These are phyloP conservation scores for Nephrotoma guestfalica DNA, from an alignment of 2,888 invertebrate genomes.

Conservation along the genomic window DNA sequence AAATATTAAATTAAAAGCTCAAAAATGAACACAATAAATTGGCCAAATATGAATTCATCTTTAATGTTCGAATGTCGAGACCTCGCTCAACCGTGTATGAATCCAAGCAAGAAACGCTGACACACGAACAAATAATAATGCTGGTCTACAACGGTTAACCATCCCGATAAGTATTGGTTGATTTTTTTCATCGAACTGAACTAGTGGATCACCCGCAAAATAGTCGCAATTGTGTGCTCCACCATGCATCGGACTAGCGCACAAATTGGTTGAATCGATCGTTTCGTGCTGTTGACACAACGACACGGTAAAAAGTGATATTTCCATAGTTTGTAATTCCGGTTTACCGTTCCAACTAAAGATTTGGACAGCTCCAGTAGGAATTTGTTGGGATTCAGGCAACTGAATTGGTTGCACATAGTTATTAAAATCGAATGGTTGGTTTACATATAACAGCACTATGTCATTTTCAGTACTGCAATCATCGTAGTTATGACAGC, in stretches of 20 bases:
- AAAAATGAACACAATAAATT: too few species aligned
- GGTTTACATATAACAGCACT: constrained; percentile 31
- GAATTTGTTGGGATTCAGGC: constrained; percentile 21
- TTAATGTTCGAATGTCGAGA: too few species aligned
- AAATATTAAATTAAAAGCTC: too few species aligned
- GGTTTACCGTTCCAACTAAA: constrained; percentile 32
- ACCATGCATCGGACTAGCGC: constrained; percentile 30
- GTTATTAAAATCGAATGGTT: constrained; percentile 21
- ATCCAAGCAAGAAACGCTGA: constrained; percentile 25
- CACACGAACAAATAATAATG: constrained; percentile 31
- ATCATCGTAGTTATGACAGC: constrained; percentile 9
- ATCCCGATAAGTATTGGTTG: constrained; percentile 26
- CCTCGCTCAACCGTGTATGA: not conserved
- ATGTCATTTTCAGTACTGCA: constrained; percentile 35
- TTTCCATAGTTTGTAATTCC: not conserved
- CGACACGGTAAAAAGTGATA: not conserved
- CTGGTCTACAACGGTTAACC: constrained; percentile 29
- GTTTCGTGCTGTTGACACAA: constrained; percentile 7
- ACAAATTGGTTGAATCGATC: constrained; percentile 28
- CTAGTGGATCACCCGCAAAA: constrained; percentile 28
- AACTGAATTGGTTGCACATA: constrained; percentile 25
- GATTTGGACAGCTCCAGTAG: constrained; percentile 21
- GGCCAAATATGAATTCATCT: too few species aligned
- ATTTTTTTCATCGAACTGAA: constrained; percentile 15
- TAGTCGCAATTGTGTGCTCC: constrained; percentile 34